These are phyloP conservation scores for Lophotriccus pileatus DNA, from an alignment of 2,797 vertebrate species.

Conservation along the genomic window DNA sequence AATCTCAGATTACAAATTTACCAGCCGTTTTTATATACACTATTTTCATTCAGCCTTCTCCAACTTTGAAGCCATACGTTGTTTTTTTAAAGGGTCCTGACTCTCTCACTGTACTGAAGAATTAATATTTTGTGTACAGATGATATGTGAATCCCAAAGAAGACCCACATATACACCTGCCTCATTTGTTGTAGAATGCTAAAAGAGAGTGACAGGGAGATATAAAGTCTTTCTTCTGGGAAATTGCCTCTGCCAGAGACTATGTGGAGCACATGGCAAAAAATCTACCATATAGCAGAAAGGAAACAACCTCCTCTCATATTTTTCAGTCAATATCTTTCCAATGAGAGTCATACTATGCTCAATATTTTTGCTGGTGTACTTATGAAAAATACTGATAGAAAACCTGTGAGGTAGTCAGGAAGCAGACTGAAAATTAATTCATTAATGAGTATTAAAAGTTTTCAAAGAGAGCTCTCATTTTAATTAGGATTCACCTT, in stretches of 20 bases:
- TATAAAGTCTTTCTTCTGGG: background rate
- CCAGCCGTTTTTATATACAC: background rate
- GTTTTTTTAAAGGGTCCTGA: background rate
- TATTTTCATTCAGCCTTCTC: background rate
- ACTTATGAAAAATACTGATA: background rate
- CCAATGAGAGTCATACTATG: background rate
- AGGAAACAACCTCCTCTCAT: background rate
- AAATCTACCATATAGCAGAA: background rate
- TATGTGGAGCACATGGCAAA: background rate
- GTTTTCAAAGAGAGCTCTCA: background rate
- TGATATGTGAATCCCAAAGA: background rate
- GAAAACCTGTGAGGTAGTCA: background rate
- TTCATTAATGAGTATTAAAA: background rate
- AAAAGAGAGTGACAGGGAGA: background rate
- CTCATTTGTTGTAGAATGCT: background rate
- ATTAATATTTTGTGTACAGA: background rate
- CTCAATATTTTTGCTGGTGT: background rate
- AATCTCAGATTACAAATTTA: background rate
- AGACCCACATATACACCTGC: background rate
- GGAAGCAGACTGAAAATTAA: background rate
- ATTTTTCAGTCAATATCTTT: background rate
- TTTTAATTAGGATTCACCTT: background rate
- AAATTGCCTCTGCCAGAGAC: background rate
- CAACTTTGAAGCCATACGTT: rapidly evolving
- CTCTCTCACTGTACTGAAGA: background rate